phyloP scores from a whole-genome alignment of 2,113 vertebrate genomes.

The Chinchilla lanigera region DNA sequence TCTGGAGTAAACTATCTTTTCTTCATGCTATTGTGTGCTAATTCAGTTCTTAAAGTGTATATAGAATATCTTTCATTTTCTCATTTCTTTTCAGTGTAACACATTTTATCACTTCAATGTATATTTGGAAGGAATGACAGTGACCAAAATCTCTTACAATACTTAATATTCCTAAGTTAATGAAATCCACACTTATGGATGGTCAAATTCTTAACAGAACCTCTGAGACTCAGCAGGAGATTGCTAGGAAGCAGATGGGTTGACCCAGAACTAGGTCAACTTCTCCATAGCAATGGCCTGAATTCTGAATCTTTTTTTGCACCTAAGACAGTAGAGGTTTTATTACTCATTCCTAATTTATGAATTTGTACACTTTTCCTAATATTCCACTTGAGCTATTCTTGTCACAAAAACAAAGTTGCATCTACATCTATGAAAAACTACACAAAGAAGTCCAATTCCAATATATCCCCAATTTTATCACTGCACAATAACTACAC shows the following conservation, averaged over 20 bases:
- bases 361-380: background rate
- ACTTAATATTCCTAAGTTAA: rapidly evolving
- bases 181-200: background rate
- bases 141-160: background rate
- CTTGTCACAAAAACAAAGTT: background rate
- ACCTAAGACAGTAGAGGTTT: background rate
- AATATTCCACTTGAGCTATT: background rate
- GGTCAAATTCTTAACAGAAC: background rate
- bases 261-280: no score
- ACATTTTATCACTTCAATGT: background rate
- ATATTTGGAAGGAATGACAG: background rate
- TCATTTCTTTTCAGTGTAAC: background rate
- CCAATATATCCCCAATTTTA: background rate
- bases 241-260: background rate
- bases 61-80: background rate
- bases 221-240: background rate
- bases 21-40: background rate
- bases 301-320: background rate
- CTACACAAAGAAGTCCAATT: background rate
- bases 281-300: background rate
- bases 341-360: background rate
- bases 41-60: background rate
- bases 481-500: background rate
- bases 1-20: background rate
- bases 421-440: background rate